Conservation (phyloP, 2,113 vertebrate species). For the Pteruthius melanotis region DNA sequence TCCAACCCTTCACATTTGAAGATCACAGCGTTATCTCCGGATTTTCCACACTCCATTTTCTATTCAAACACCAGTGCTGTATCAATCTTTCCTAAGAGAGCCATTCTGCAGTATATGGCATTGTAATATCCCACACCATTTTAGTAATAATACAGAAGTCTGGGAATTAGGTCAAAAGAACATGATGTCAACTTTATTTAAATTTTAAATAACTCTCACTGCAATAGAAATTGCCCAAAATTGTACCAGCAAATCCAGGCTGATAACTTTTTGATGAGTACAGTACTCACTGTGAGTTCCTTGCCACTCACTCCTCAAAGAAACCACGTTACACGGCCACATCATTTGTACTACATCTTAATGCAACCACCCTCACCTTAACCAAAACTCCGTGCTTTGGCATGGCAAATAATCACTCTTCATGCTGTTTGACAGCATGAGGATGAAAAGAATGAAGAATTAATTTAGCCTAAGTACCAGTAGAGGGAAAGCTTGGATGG, state of each 20-base stretch:
- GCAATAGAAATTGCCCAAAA: not conserved
- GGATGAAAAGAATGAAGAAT: too few species aligned
- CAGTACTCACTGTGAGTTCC: not conserved
- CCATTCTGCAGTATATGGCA: not conserved
- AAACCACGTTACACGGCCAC: not conserved
- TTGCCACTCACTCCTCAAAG: not conserved
- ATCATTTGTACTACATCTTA: not conserved
- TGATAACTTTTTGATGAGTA: not conserved
- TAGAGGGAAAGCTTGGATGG: not conserved
- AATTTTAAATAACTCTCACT: slow-evolving; percentile 13
- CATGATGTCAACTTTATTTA: not conserved
- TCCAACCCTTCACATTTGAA: not conserved
- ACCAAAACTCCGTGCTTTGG: not conserved
- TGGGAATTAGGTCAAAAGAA: slow-evolving; percentile 35
- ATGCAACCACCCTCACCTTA: not conserved
- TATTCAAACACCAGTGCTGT: not conserved
- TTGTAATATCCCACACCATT: not conserved
- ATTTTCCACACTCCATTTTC: slow-evolving; percentile 13
- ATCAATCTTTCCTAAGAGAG: not conserved
- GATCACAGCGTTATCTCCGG: not conserved
- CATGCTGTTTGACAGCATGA: too few species aligned
- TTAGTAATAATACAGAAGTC: not conserved
- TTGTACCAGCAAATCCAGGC: not conserved
- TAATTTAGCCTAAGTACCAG: not conserved
- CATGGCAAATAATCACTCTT: not conserved